Evolutionary conservation across 2,113 vertebrate species (phyloP).

Genomic region (Stictonetta naevosa): DNA sequence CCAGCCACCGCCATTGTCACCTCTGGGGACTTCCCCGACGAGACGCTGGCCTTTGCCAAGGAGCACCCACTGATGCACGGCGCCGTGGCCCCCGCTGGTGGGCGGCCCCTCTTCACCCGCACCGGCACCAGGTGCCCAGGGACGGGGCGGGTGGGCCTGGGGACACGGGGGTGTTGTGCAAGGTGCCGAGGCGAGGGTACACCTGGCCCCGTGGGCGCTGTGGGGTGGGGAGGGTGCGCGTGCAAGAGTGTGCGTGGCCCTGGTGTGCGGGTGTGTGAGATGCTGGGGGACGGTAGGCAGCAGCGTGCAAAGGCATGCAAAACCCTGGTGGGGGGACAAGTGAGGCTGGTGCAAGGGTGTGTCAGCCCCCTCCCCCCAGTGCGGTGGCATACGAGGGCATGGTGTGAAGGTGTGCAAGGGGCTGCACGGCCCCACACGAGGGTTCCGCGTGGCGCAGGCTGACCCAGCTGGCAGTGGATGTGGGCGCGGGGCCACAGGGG

Average conservation of each 20-base stretch:
- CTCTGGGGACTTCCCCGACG: conserved; percentile 90
- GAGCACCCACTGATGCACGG: conserved; percentile 93
- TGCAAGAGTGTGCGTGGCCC: neutral
- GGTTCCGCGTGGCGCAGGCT: conserved; percentile 76
- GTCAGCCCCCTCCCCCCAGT: neutral
- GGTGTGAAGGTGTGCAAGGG: neutral
- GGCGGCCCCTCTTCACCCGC: conserved; percentile 88
- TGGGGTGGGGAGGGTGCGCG: accelerated
- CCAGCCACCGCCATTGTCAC: conserved; percentile 77
- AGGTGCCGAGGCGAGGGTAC: too few species aligned
- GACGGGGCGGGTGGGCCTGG: neutral
- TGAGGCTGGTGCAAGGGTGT: too few species aligned
- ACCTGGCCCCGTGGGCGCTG: neutral
- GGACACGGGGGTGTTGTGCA: accelerated
- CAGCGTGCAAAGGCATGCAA: neutral
- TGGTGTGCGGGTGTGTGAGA: accelerated
- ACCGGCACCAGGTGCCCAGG: conserved; percentile 79
- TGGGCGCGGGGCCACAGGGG: conserved; percentile 81
- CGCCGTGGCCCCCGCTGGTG: conserved; percentile 82
- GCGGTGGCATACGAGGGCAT: neutral
- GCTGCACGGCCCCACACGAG: neutral
- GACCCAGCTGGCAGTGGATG: conserved; percentile 89
- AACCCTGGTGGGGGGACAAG: too few species aligned
- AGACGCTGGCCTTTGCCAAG: conserved; percentile 92
- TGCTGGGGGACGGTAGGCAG: too few species aligned